Evolutionary conservation across 2,888 invertebrate genomes (phyloP).

Genomic region (Leptinotarsa juncta): DNA sequence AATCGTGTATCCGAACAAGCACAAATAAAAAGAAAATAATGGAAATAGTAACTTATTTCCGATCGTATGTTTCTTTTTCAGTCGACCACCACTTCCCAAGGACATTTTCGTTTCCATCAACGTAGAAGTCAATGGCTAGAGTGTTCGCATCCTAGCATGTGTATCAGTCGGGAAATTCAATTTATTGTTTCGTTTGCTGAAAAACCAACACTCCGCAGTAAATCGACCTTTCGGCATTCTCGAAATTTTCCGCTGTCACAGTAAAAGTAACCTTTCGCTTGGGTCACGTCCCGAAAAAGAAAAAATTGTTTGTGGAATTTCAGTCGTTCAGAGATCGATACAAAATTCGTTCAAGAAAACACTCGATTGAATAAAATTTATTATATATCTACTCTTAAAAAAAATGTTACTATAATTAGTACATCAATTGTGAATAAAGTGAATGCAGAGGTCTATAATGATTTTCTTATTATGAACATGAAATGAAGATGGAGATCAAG

Average conservation of each 20-base stretch:
- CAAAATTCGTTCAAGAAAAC: background rate
- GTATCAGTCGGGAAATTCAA: constrained; percentile 35
- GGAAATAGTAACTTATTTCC: constrained; percentile 7
- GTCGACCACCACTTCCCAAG: constrained; percentile 1
- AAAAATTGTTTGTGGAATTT: background rate
- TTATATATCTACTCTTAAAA: no score
- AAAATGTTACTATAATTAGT: no score
- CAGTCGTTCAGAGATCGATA: background rate
- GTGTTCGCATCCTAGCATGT: constrained; percentile 12
- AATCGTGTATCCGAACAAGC: background rate
- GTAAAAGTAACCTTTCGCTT: background rate
- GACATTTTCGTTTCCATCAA: constrained; percentile 17
- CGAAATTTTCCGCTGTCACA: constrained; percentile 22
- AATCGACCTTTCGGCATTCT: constrained; percentile 36
- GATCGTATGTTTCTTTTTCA: constrained; percentile 12
- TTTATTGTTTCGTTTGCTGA: constrained; percentile 37
- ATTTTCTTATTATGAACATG: no score
- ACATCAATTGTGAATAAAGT: no score
- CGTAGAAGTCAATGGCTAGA: constrained; percentile 16
- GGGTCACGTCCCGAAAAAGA: background rate
- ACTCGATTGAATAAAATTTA: no score
- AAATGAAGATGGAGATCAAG: no score
- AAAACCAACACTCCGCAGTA: constrained; percentile 35
- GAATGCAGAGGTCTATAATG: no score
- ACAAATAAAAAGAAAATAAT: constrained; percentile 12